Base-by-base conservation (phyloP, 1,140 invertebrate species). In the Bombus superbus region DNA sequence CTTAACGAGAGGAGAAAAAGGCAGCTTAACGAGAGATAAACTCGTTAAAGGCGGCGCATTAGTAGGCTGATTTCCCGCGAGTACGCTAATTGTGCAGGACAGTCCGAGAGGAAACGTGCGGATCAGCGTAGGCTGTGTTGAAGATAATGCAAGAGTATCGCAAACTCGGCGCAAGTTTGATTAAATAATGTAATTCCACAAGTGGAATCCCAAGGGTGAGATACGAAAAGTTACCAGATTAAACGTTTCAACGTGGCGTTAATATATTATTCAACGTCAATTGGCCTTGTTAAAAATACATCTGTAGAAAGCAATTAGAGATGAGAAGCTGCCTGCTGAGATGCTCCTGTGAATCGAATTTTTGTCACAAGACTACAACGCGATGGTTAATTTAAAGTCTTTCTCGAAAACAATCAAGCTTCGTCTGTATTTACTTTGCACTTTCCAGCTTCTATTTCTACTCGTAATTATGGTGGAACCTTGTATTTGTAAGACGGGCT, bases 111-210 rank as follows among this genome's bases (percentile, higher is more conserved):
- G 66, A 66, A 22, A 13, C 35, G 25, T 32, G 32, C 3, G 22
- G 59, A n/a, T n/a, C 3, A n/a, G 3, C 32, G 62, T 74, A 74
- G 57, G 42, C 71, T 64, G 81, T 75, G 81, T 44, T 66, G 44
- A 76, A 66, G 81, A 71, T n/a, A 32, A 35, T 9, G 35, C 73
- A 32, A 57, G 25, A 76, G 32, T 77, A 83, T 83, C 62, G 73
- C 28, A 9, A 68, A 68, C 62, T 83, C 62, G 5, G 73, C 35
- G 18, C 25, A 83, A 83, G 42, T 83, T 83, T 38, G 62, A 42
- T 83, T 83, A 83, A 66, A 83, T 76, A 75, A 75, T 77, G 62
- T 32, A 83, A 83, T 77, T 68, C 44, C 62, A 35, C 42, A 53
- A 57, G 10, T 62, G 62, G 53, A 53, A 32, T 35, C 81, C 25